phyloP scores from a whole-genome alignment of 2,797 vertebrate genomes.

The Gymnoscopelus microlampas region DNA sequence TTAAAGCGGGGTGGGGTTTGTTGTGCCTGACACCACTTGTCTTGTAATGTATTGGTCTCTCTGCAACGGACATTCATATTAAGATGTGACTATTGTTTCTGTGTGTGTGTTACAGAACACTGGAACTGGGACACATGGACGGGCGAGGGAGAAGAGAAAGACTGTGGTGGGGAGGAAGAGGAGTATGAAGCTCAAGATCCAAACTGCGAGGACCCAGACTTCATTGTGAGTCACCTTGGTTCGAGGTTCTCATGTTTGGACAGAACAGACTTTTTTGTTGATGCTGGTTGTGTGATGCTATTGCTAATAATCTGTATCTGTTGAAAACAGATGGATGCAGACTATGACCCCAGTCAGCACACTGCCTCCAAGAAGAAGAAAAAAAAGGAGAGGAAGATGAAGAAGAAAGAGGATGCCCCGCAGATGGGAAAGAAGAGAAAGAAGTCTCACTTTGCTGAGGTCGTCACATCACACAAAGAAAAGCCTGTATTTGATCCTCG shows the following conservation, averaged over 20 bases:
- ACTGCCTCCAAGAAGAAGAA: conserved; percentile 75
- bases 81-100: no score
- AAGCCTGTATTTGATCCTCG: conserved; percentile 89
- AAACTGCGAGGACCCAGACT: conserved; percentile 88
- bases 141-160: conserved; percentile 62
- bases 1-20: no score
- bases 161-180: conserved; percentile 7
- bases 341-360: conserved; percentile 85
- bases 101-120: conserved; percentile 70
- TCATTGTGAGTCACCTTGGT: conserved; percentile 77
- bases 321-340: conserved; percentile 88
- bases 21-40: no score
- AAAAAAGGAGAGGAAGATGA: conserved; percentile 70
- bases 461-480: conserved; percentile 64
- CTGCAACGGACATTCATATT: no score
- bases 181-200: conserved; percentile 42
- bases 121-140: conserved; percentile 94
- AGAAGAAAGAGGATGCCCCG: conserved; percentile 72
- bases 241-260: no score
- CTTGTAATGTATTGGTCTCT: no score
- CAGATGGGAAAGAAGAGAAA: conserved; percentile 83
- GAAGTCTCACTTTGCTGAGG: conserved; percentile 85
- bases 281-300: background rate
- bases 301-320: no score
- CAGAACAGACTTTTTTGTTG: background rate